Base-by-base conservation (phyloP, 2,113 vertebrate genomes). In the Dipodomys stephensi region DNA sequence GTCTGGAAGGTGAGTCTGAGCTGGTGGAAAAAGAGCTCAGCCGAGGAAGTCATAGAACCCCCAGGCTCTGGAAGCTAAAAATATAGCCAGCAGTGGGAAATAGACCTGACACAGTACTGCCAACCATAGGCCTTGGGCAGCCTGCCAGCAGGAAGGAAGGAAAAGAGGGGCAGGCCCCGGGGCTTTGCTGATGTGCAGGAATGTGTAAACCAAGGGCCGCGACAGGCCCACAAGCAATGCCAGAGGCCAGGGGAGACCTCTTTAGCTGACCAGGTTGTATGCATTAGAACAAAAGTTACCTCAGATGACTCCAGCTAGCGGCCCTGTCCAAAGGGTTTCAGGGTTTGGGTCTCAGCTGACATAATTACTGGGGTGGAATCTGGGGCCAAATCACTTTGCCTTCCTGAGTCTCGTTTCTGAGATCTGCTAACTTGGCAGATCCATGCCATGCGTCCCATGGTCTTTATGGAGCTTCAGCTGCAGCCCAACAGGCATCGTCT, bases 1-100 rank as follows among this genome's bases (percentile, higher is more conserved):
- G 97, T 97, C 96, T 97, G 69, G 92, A 96, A 96, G 96, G 95
- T 98, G 97, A 97, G 95, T 94, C 88, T 93, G 78, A 57, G 91
- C 90, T 3, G 0, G 32, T 97, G 91, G 91, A 92, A 95, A 83
- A 95, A 97, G 92, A 94, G 64, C 88, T 97, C 94, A 96, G 89
- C 68, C 90, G 96, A 96, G 93, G 97, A 97, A 96, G 90, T 96
- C 95, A 97, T 92, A 30, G 82, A 95, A 93, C 92, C 71, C 92
- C 92, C 68, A 90, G 93, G 95, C 89, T 91, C 96, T 93, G 64
- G 57, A 95, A 97, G 95, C 97, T 97, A 97, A 97, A 98, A 97
- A 97, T 97, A 97, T 32, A 85, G 87, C 88, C 91, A 94, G 84
- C 85, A n/a, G 71, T n/a, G 82, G 97, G 97, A 97, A 97, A 95